Conservation (phyloP, 2,888 invertebrate genomes). For the Drosophila demipolita region DNA sequence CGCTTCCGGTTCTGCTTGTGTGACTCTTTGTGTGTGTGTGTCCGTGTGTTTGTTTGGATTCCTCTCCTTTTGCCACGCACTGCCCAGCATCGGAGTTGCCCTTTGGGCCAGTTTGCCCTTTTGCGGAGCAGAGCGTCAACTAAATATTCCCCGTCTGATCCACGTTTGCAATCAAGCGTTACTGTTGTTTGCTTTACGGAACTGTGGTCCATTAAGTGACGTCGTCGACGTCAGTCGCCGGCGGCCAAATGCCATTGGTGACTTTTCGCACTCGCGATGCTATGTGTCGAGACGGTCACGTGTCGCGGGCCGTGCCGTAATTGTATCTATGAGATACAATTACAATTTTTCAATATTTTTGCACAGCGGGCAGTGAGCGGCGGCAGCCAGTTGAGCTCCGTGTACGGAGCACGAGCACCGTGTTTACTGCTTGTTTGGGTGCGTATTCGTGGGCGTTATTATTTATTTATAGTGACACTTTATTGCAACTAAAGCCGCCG, state of each 20-base stretch:
- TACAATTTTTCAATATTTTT: slow-evolving; percentile 79
- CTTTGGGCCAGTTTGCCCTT: slow-evolving; percentile 57
- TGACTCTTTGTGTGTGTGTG: not conserved
- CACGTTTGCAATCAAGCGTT: slow-evolving; percentile 77
- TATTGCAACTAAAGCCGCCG: slow-evolving; percentile 63
- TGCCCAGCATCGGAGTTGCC: slow-evolving; percentile 28
- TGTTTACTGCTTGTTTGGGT: not conserved
- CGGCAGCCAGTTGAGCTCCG: slow-evolving; percentile 7
- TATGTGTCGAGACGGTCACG: slow-evolving; percentile 58
- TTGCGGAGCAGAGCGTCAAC: slow-evolving; percentile 49
- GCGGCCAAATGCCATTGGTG: slow-evolving; percentile 52
- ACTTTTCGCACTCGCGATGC: slow-evolving; percentile 71
- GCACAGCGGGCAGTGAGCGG: slow-evolving; percentile 64
- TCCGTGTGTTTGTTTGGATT: slow-evolving; percentile 62
- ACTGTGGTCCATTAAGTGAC: slow-evolving; percentile 78
- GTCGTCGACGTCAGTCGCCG: slow-evolving; percentile 40
- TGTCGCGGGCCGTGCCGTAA: slow-evolving; percentile 66
- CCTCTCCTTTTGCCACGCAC: slow-evolving; percentile 53
- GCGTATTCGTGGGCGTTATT: slow-evolving; percentile 74
- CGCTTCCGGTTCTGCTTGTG: slow-evolving; percentile 57
- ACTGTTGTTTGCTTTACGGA: slow-evolving; percentile 78
- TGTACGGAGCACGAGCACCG: slow-evolving; percentile 1
- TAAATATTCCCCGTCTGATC: slow-evolving; percentile 57
- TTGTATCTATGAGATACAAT: slow-evolving; percentile 80
- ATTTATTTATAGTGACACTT: slow-evolving; percentile 81